These are phyloP conservation scores for Epinotia ramella DNA, from an alignment of 2,888 invertebrate genomes.

Conservation along the genomic window DNA sequence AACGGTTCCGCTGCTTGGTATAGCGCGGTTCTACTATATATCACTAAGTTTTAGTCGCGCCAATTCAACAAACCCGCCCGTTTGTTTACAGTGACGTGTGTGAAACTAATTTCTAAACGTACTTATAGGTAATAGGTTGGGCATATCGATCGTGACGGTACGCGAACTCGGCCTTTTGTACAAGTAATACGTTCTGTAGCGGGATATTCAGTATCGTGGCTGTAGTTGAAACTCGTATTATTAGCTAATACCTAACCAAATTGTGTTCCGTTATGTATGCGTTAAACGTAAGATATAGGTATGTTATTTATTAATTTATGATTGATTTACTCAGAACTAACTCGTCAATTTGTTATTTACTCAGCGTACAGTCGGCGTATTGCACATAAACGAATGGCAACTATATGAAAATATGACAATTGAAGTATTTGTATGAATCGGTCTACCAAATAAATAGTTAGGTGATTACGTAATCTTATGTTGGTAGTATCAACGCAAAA, in stretches of 20 bases:
- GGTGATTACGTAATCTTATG: constrained; percentile 14
- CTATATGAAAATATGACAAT: background rate
- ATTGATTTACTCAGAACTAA: background rate
- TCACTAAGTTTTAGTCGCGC: constrained; percentile 58
- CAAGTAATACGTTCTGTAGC: constrained; percentile 31
- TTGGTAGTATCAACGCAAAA: background rate
- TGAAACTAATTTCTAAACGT: constrained; percentile 66
- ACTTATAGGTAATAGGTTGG: constrained; percentile 58
- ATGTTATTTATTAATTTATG: constrained; percentile 13
- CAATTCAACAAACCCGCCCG: constrained; percentile 69
- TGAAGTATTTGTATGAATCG: constrained; percentile 13
- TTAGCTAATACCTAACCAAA: constrained; percentile 55
- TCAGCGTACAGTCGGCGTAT: background rate
- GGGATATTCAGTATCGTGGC: constrained; percentile 41
- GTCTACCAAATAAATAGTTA: constrained; percentile 18
- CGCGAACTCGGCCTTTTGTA: background rate
- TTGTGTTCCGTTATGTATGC: constrained; percentile 55
- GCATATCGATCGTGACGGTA: constrained; percentile 58
- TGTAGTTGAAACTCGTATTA: constrained; percentile 57
- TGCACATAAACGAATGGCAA: background rate
- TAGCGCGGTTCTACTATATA: constrained; percentile 61
- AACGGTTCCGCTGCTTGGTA: constrained; percentile 75
- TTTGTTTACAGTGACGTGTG: constrained; percentile 78
- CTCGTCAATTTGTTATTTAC: background rate
- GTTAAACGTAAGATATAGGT: constrained; percentile 46